Base-by-base conservation (phyloP, 2,888 invertebrate genomes). In the Chelonus formosanus region DNA sequence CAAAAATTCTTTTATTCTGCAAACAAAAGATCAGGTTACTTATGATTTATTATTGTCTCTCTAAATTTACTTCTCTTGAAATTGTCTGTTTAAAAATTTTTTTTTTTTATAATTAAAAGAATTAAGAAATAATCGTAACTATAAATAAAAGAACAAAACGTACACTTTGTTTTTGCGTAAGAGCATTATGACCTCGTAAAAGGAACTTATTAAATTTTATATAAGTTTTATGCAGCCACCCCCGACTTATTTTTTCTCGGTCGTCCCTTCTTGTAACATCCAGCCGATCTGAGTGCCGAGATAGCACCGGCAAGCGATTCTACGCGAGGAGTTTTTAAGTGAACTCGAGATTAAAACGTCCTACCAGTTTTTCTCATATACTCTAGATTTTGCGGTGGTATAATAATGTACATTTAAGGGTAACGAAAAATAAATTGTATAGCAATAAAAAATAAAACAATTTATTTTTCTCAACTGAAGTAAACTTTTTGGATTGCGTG, bases 121-220 rank as follows among this genome's bases (percentile, higher is more conserved):
- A 8, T 34, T 20, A 20, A 32, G 44, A 40, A 53, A 34, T 3
- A 36, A 43, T n/a, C 32, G n/a, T 31, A 58, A 43, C 5, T 45
- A 36, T 35, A 56, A 31, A 43, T 40, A 56, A 8, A 56, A n/a
- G 32, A 8, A 56, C 44, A 34, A 56, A 50, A 31, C 36, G 40
- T 20, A 60, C 40, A 50, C 43, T 60, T 60, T 60, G 52, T 60
- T 60, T 60, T 40, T 20, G 36, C 40, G 47, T 34, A 6, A 58
- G 34, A 32, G 56, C 60, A 60, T 70, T 65, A 67, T 67, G 69
- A 69, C 52, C 63, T 58, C 63, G 47, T 57, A 72, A 67, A 70
- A 72, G 77, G 76, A 81, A 83, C 79, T 83, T 82, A 82, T 83
- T 83, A 82, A 83, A 82, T 83, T 81, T 81, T 79, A 79, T 79